Percentiles rank a stretch among this genome's conserved stretches.
Conservation (phyloP, 2,113 vertebrate species). For the Cebus imitator region DNA sequence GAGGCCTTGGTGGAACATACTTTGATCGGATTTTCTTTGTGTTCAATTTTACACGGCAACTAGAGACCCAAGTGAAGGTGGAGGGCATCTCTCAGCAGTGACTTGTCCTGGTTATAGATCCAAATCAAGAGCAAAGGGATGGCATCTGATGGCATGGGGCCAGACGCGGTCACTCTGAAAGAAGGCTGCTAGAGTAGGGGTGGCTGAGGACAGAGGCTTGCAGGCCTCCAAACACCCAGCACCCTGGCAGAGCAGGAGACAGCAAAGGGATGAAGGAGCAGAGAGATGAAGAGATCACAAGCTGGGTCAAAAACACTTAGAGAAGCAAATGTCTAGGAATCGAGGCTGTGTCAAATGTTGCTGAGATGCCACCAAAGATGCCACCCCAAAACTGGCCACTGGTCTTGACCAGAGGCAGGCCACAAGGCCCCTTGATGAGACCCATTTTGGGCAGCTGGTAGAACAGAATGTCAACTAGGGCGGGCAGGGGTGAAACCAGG, state of each 20-base stretch:
- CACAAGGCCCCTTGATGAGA: not conserved
- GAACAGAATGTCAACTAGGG: rapidly evolving
- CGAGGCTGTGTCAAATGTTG: not conserved
- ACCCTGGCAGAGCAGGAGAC: not conserved
- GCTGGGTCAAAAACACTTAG: not conserved
- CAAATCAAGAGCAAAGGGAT: not conserved
- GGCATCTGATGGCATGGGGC: not conserved
- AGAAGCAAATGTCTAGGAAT: not conserved
- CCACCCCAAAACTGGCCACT: not conserved
- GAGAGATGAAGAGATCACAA: no score
- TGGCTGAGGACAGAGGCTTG: not conserved
- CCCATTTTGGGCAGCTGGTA: not conserved
- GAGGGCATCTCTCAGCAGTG: not conserved
- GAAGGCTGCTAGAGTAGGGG: rapidly evolving
- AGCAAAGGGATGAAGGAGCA: not conserved
- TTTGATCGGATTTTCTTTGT: not conserved
- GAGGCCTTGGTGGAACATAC: not conserved
- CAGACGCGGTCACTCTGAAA: not conserved
- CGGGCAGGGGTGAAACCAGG: no score
- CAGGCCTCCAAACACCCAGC: not conserved
- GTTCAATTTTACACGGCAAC: not conserved
- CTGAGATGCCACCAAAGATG: not conserved
- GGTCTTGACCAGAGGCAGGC: not conserved
- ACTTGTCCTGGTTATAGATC: not conserved
- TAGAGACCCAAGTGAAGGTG: not conserved